Evolutionary conservation across 2,113 vertebrate genomes (phyloP).

Genomic region (Felis catus): DNA sequence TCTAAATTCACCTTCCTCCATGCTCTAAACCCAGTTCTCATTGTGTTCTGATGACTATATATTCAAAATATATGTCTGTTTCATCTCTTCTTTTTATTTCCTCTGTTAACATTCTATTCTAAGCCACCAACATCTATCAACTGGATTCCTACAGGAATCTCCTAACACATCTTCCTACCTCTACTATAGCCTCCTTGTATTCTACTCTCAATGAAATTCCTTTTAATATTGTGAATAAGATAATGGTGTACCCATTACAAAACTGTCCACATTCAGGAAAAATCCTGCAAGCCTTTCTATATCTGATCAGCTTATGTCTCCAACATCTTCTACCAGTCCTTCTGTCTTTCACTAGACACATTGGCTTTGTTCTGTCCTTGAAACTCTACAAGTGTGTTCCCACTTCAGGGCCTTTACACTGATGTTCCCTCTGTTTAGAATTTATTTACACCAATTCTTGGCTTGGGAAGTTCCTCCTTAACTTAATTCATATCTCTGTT

Average conservation of each 20-base stretch:
- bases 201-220: neutral
- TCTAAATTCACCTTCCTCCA: neutral
- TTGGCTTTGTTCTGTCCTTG: neutral
- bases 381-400: neutral
- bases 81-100: neutral
- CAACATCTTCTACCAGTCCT: neutral
- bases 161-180: neutral
- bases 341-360: neutral
- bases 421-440: neutral
- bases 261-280: neutral
- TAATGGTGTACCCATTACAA: neutral
- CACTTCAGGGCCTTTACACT: neutral
- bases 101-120: neutral
- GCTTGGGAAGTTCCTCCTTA: neutral
- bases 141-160: neutral
- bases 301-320: neutral
- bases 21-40: neutral
- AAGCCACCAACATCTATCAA: neutral
- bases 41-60: neutral
- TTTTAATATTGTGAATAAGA: neutral
- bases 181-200: neutral
- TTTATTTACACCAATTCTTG: neutral
- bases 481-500: neutral
- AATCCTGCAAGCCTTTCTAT: neutral
- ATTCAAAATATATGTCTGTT: neutral